These are phyloP conservation scores for Cataglyphis hispanica DNA, from an alignment of 1,140 invertebrate genomes.

Conservation along the genomic window DNA sequence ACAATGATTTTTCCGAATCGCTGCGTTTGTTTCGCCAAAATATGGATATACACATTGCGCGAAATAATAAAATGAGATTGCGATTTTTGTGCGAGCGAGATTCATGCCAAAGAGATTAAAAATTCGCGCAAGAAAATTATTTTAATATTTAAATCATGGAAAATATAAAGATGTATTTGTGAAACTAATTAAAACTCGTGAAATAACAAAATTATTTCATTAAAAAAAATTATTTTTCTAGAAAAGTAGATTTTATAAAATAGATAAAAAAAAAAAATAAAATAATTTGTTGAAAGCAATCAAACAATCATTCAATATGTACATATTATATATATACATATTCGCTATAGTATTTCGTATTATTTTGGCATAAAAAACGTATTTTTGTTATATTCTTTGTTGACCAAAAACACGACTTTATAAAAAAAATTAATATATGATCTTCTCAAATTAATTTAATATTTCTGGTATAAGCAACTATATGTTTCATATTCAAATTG, in stretches of 20 bases:
- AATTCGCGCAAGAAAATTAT: neutral
- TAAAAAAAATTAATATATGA: neutral
- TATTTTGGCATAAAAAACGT: neutral
- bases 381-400: slow-evolving; percentile 1
- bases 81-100: neutral
- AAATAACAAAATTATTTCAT: neutral
- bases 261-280: neutral
- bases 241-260: neutral
- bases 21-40: neutral
- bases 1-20: slow-evolving; percentile 45
- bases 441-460: neutral
- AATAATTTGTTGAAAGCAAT: neutral
- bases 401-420: neutral
- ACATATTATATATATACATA: too few species aligned
- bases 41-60: slow-evolving; percentile 20
- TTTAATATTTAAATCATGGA: neutral
- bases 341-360: neutral
- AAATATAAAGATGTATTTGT: neutral
- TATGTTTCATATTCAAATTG: neutral
- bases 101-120: neutral
- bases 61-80: slow-evolving; percentile 32
- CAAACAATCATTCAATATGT: neutral
- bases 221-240: neutral
- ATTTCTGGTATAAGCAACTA: neutral
- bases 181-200: neutral